phyloP scores from a whole-genome alignment of 2,113 vertebrate genomes.

The Tragelaphus imberbis region DNA sequence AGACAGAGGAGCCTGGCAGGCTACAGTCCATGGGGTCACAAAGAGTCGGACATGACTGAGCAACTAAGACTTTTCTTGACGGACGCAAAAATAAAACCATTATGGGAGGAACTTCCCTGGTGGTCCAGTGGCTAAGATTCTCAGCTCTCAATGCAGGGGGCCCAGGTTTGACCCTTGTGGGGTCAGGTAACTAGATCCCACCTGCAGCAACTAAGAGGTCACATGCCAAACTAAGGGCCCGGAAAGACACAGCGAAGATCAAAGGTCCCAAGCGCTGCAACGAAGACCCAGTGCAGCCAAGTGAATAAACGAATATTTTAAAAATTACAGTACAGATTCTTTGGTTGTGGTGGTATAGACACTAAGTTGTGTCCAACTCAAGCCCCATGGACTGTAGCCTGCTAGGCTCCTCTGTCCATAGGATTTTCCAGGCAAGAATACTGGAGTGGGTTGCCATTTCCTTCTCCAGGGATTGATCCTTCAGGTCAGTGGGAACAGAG shows the following conservation, averaged over 20 bases:
- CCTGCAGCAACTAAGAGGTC: neutral
- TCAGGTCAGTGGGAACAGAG: neutral
- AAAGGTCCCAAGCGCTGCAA: neutral
- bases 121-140: neutral
- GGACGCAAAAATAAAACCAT: neutral
- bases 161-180: neutral
- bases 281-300: neutral
- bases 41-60: neutral
- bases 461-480: neutral
- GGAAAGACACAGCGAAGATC: neutral
- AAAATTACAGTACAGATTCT: neutral
- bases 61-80: neutral
- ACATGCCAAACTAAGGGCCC: neutral
- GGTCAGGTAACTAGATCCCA: neutral
- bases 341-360: neutral
- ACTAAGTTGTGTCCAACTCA: neutral
- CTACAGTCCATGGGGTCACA: neutral
- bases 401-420: neutral
- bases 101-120: neutral
- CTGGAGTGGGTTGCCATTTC: neutral
- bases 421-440: neutral
- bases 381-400: neutral
- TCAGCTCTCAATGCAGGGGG: neutral
- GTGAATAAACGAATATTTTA: fast-evolving
- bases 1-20: neutral